Evolutionary conservation across 1,140 invertebrate species (phyloP), one percentile per base, ranked within the genome.

Genomic region (Bombus confusus): DNA sequence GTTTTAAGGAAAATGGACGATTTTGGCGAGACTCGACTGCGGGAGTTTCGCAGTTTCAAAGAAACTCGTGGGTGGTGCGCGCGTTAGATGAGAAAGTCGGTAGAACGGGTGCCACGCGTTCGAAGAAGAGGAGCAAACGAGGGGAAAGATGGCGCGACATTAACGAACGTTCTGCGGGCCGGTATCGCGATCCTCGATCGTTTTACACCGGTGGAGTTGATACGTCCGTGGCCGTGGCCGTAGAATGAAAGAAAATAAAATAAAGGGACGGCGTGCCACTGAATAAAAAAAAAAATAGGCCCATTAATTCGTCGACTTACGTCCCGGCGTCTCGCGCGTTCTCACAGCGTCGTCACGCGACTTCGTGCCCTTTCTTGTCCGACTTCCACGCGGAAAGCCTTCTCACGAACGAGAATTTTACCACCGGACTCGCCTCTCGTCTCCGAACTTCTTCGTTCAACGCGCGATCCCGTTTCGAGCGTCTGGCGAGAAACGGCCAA

Each of bases 201-300:
- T 85, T 86, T 87, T 83, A 86, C 69, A 64, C 74, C n/a, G 47
- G 52, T 34, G 18, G 73, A 78, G 57, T 79, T 90, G 73, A 80
- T 73, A 74, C 25, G 80, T 25, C 76, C 43, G 59, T 37, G 47
- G n/a, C 76, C 43, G 59, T 37, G 47, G n/a, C 22, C 76, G 68
- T 80, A 72, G 81, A 43, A 74, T 84, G 77, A 89, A 91, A 89
- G 87, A 76, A 91, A 91, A 91, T 91, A 83, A 90, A 91, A 59
- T 90, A 81, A 72, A 75, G n/a, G 59, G 57, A 69, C 86, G 39
- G 59, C 76, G 43, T 80, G 83, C 79, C 80, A 79, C 62, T 83
- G 88, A 90, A 90, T 91, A 91, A 91, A 92, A 92, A n/a, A 91
- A 92, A 92, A 91, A 92, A 90, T 91, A 88, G 78, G 72, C 86